Base-by-base conservation (phyloP, 2,797 vertebrate species). In the Neosilurus hyrtlii region DNA sequence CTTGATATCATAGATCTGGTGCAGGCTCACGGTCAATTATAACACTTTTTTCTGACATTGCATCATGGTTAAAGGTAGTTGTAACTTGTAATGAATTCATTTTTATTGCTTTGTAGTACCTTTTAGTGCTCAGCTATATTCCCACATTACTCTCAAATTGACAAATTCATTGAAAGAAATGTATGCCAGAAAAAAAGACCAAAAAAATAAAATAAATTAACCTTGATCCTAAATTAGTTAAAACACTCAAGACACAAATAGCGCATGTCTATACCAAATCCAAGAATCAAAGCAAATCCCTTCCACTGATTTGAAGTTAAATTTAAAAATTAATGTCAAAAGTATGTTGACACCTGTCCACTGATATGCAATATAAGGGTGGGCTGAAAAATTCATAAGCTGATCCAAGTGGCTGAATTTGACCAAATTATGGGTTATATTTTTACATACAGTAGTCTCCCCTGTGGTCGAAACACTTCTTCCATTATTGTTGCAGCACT, bases 1-100 rank as follows among this genome's bases (percentile, higher is more conserved):
- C 80, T 84, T 79, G 54, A 63, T 79, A 85, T 83, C 81, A 73
- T 49, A 8, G 43, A 78, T 86, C 49, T 82, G 49, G 16, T 57
- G 63, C 75, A 67, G 49, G 70, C 43, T 76, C n/a, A 54, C 37
- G 73, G 62, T 54, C 43, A 59, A 82, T 51, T 57, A 59, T 61
- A 79, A n/a, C n/a, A 43, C 16, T 35, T 57, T 57, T 30, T 57
- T 75, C 26, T 57, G 18, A 37, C n/a, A 67, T 67, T 22, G 22
- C 35, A 74, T 75, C 37, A 75, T 67, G 83, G 35, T 66, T 79
- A 73, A 51, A 71, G 71, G 26, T n/a, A 18, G 43, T 73, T 20
- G 67, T 52, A 62, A 18, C 54, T 73, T 20, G 67, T 52, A 62
- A 59, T 78, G 22, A 76, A 75, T 16, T 65, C 20, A 57, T 22